These are phyloP conservation scores for Numenius phaeopus DNA, from an alignment of 2,797 vertebrate genomes.

Conservation along the genomic window DNA sequence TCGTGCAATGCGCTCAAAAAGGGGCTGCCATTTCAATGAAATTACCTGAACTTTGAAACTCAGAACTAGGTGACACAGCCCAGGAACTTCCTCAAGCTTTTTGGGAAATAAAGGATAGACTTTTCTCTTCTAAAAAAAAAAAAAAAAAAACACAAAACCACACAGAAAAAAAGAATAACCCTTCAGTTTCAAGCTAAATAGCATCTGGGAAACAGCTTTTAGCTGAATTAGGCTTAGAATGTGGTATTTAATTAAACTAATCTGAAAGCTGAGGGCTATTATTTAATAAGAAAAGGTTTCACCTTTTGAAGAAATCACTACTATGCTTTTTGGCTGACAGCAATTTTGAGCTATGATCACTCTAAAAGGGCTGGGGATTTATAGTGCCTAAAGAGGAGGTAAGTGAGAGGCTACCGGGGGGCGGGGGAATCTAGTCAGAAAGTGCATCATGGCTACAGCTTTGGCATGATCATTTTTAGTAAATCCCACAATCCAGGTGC, in stretches of 20 bases:
- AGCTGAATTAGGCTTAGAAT: not conserved
- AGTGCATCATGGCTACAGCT: not conserved
- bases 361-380: not conserved
- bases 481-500: not conserved
- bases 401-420: not conserved
- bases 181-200: not conserved
- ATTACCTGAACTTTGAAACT: not conserved
- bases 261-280: not conserved
- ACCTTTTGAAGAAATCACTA: not conserved
- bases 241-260: not conserved
- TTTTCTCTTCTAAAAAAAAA: not conserved
- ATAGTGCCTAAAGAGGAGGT: not conserved
- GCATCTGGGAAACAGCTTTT: not conserved
- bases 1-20: not conserved
- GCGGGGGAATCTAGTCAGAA: not conserved
- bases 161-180: not conserved
- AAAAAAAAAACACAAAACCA: not conserved
- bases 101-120: not conserved
- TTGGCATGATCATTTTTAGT: not conserved
- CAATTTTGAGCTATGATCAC: not conserved
- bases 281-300: not conserved
- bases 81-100: not conserved
- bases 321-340: not conserved
- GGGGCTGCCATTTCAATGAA: not conserved
- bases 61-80: not conserved